phyloP scores from a whole-genome alignment of 2,888 invertebrate genomes.

The Mellilla xanthometata region DNA sequence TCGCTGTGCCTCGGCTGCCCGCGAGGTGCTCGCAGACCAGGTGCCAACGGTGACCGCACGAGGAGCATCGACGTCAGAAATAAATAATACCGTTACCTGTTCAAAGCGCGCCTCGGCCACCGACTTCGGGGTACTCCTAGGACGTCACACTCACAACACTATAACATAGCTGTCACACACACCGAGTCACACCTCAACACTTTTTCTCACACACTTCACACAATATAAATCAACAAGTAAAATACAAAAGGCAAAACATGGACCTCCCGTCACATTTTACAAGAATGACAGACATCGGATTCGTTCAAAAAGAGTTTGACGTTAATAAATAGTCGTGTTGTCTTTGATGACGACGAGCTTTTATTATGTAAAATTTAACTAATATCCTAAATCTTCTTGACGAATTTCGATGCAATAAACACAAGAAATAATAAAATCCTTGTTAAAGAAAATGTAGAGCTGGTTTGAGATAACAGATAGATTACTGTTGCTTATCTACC shows the following conservation, averaged over 20 bases:
- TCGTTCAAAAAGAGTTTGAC: conserved; percentile 39
- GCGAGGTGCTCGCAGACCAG: conserved; percentile 5
- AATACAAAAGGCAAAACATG: conserved; percentile 68
- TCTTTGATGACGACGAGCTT: no score
- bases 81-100: conserved; percentile 79
- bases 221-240: conserved; percentile 78
- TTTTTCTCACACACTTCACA: conserved; percentile 54
- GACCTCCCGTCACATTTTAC: conserved; percentile 67
- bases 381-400: no score
- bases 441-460: no score
- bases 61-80: conserved; percentile 69
- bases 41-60: conserved; percentile 39
- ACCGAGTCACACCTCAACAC: conserved; percentile 48
- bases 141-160: conserved; percentile 41
- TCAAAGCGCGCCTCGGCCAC: conserved; percentile 49
- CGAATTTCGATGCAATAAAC: no score
- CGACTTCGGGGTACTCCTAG: conserved; percentile 43
- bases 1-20: not conserved
- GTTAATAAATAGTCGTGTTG: no score
- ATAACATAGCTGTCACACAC: conserved; percentile 56
- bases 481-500: no score
- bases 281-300: conserved; percentile 37
- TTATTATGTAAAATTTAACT: no score
- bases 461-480: no score
- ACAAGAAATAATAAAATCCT: no score